Percentiles rank a stretch among this genome's conserved stretches.
Conservation (phyloP, 2,797 vertebrate species). For the Erethizon dorsatum region DNA sequence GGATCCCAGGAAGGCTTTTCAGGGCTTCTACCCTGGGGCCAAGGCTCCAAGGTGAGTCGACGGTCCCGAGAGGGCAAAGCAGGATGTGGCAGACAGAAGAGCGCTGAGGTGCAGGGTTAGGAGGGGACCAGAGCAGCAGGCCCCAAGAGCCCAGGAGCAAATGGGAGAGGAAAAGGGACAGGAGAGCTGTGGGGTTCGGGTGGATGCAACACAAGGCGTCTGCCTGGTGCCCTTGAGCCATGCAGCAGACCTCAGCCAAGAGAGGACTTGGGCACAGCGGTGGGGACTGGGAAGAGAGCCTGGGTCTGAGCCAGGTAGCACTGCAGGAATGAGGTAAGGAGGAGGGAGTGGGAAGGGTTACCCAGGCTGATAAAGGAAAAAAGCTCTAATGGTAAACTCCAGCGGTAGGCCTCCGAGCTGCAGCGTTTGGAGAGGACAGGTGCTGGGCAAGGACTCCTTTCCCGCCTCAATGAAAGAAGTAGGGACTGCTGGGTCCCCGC, state of each 20-base stretch:
- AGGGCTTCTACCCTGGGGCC: not conserved
- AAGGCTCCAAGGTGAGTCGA: conserved; percentile 5
- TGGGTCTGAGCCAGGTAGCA: not conserved
- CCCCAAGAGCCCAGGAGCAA: not conserved
- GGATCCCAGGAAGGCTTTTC: not conserved
- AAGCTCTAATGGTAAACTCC: not conserved
- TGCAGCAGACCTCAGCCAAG: not conserved
- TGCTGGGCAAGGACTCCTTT: not conserved
- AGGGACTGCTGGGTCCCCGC: not conserved
- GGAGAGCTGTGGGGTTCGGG: not conserved
- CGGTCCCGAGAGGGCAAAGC: not conserved
- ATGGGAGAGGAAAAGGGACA: not conserved
- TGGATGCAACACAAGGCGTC: not conserved
- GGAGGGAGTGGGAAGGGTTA: not conserved
- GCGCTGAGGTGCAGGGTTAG: not conserved
- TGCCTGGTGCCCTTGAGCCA: not conserved
- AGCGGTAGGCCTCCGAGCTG: not conserved
- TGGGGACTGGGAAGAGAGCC: not conserved
- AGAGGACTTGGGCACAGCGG: not conserved
- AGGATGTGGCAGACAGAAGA: not conserved
- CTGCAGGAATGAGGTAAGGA: not conserved
- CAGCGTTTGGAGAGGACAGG: not conserved
- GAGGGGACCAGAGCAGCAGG: not conserved
- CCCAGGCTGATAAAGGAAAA: not conserved
- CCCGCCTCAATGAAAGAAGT: not conserved